Evolutionary conservation across 2,888 invertebrate genomes (phyloP), one percentile per base, ranked within the genome.

Genomic region (Caenorhabditis sp.): DNA sequence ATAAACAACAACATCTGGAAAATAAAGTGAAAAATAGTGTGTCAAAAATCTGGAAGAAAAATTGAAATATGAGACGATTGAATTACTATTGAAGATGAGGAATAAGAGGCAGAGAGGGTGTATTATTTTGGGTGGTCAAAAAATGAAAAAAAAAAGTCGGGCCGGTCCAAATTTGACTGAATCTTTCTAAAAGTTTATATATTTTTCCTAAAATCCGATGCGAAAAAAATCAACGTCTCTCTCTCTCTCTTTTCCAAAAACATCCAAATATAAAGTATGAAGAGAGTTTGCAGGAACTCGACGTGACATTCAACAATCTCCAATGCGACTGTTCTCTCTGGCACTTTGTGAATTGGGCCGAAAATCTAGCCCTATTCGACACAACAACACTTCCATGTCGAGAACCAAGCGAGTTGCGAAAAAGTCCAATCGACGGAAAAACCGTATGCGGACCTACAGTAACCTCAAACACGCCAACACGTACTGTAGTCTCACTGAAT

Each of bases 321-420:
- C 64, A 77, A 31, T 86, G 86, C 67, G 83, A 84, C 58, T 86
- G 86, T 60, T 75, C 81, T 14, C 69, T 85, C 1, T 79, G 77
- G 77, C 66, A 72, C 36, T 79, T 77, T 24, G 77, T 79, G 8
- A 60, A 63, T 10, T 79, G 79, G 79, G 79, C 79, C 0, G 79
- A 79, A 43, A 62, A 62, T 21, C 27, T 69, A 24, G 58, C 66
- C 10, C 59, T 71, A 21, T 66, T 76, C 49, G 66, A 76, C 37
- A 78, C 74, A 58, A 69, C 76, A 24, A 71, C 64, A 43, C 60
- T 78, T 4, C 70, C 70, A 6, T 78, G 78, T 50, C 55, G 63
- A 1, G 68, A 66, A 5, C 76, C 76, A 17, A 69, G 64, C 55
- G 76, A 68, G n/a, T 65, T 78, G 3, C 57, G 78, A n/a, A 68